A percentile compares a stretch with the other conserved stretches of the same genome.
These are phyloP conservation scores for Callitettix versicolor DNA, from an alignment of 1,140 invertebrate genomes.

Conservation along the genomic window DNA sequence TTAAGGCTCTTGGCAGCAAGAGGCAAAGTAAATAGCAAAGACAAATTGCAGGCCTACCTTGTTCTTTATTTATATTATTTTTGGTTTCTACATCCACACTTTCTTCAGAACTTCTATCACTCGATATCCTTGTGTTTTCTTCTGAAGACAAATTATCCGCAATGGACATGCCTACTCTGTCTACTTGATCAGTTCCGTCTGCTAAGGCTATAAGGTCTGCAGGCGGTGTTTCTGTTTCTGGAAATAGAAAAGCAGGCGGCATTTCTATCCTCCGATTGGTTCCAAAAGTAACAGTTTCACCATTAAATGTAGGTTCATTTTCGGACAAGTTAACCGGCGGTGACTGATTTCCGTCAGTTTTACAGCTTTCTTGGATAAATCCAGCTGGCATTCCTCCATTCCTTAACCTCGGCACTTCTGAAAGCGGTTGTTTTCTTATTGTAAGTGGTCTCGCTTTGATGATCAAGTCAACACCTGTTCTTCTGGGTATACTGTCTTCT, in stretches of 20 bases:
- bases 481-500: constrained; percentile 28
- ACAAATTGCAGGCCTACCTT: not conserved
- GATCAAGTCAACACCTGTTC: constrained; percentile 33
- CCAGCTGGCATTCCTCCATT: constrained; percentile 27
- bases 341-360: not conserved
- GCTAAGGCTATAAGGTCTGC: constrained; percentile 38
- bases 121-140: constrained; percentile 28
- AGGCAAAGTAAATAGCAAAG: too few species aligned
- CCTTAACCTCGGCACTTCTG: constrained; percentile 62
- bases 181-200: constrained; percentile 29
- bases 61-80: constrained; percentile 11
- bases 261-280: constrained; percentile 68
- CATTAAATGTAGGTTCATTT: not conserved
- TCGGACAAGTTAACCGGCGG: not conserved
- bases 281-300: constrained; percentile 41
- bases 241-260: constrained; percentile 68
- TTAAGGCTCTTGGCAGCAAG: too few species aligned
- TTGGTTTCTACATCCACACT: constrained; percentile 12
- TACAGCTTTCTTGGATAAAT: not conserved
- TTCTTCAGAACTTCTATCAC: constrained; percentile 17
- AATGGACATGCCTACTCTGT: constrained; percentile 32
- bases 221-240: constrained; percentile 55
- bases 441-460: constrained; percentile 71
- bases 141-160: constrained; percentile 37
- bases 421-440: constrained; percentile 61